Percentiles rank a stretch among this genome's conserved stretches.
These are phyloP conservation scores for Oryzias javanicus DNA, from an alignment of 2,113 vertebrate species.

Conservation along the genomic window DNA sequence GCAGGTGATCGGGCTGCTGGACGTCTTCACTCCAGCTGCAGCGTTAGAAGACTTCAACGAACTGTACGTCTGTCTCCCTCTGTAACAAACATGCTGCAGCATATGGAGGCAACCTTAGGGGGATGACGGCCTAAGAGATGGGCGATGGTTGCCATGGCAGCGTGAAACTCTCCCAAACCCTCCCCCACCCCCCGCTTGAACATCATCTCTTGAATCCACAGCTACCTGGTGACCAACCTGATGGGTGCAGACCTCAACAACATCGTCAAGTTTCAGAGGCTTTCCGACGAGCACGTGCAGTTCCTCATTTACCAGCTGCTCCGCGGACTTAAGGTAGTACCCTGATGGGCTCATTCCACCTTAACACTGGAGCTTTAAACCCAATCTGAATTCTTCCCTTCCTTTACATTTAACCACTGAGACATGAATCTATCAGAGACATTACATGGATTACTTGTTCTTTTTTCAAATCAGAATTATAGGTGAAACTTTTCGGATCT, in stretches of 20 bases:
- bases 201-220: conserved; percentile 52
- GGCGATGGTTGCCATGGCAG: conserved; percentile 49
- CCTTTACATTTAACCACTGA: too few species aligned
- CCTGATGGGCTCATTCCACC: background rate
- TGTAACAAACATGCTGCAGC: conserved; percentile 5
- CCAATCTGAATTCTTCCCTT: too few species aligned
- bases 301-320: conserved; percentile 98
- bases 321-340: conserved; percentile 90
- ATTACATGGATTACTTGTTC: too few species aligned
- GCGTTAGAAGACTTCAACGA: conserved; percentile 91
- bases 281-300: conserved; percentile 96
- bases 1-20: conserved; percentile 87
- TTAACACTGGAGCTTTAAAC: too few species aligned
- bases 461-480: too few species aligned
- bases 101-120: background rate
- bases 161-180: background rate
- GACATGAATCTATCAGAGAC: too few species aligned
- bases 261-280: conserved; percentile 95
- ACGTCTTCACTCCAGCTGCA: conserved; percentile 92
- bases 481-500: too few species aligned
- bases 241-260: conserved; percentile 98
- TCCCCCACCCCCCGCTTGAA: background rate
- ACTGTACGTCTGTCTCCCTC: conserved; percentile 82
- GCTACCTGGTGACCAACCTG: conserved; percentile 95
- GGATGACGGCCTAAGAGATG: conserved; percentile 21